Conservation (phyloP, 2,888 invertebrate species). For the Acrobasis suavella region DNA sequence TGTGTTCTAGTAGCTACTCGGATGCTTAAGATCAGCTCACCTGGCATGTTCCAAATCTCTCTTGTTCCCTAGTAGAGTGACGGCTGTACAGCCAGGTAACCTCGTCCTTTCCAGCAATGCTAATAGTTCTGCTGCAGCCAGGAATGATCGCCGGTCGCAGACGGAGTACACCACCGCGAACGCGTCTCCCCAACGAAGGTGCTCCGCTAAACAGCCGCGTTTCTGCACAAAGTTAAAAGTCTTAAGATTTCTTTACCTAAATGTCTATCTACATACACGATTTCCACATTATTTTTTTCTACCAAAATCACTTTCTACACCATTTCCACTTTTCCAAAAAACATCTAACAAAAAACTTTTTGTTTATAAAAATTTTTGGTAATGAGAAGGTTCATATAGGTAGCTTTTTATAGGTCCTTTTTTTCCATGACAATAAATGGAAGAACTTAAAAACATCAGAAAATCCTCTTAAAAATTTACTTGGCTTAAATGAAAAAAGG, state of each 20-base stretch:
- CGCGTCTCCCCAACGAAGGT: slow-evolving; percentile 91
- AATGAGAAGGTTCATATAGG: no score
- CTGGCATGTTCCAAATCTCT: slow-evolving; percentile 90
- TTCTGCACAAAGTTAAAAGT: slow-evolving; percentile 74
- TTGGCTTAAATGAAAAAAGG: no score
- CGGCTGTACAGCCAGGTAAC: slow-evolving; percentile 88
- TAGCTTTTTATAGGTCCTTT: no score
- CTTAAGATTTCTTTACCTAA: neutral
- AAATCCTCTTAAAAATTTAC: neutral
- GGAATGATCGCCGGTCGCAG: slow-evolving; percentile 88
- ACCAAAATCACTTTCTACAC: no score
- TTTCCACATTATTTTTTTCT: no score
- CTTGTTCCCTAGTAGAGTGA: slow-evolving; percentile 90
- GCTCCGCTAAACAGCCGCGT: slow-evolving; percentile 88
- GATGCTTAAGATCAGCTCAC: slow-evolving; percentile 58
- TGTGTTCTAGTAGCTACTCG: no score
- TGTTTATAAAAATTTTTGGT: no score
- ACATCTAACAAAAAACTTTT: no score
- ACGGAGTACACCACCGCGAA: slow-evolving; percentile 92
- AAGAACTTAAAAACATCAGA: no score
- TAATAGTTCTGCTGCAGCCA: slow-evolving; percentile 87
- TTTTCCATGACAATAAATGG: no score
- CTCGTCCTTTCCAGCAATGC: slow-evolving; percentile 87
- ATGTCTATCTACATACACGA: no score
- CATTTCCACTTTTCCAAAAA: no score